Conservation (phyloP, 2,888 invertebrate genomes). For the Xylota segnis region DNA sequence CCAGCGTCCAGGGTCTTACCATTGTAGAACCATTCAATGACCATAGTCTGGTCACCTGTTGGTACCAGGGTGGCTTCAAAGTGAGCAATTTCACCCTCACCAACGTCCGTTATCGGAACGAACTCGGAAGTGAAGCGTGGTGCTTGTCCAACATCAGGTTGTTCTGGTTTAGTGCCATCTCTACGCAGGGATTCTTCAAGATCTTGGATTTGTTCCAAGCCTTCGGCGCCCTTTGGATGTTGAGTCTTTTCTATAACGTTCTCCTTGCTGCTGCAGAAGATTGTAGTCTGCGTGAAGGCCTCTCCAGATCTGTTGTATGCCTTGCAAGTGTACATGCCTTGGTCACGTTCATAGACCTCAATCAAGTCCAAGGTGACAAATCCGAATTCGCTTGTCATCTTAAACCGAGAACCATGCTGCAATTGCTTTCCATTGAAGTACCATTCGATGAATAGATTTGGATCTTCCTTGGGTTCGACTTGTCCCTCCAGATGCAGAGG, state of each 20-base stretch:
- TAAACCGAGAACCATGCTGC: slow-evolving; percentile 95
- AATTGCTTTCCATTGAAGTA: slow-evolving; percentile 96
- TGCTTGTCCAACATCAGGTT: slow-evolving; percentile 92
- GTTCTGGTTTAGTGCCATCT: slow-evolving; percentile 88
- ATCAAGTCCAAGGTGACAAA: slow-evolving; percentile 97
- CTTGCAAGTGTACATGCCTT: slow-evolving; percentile 96
- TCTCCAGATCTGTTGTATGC: slow-evolving; percentile 95
- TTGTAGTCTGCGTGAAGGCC: slow-evolving; percentile 95
- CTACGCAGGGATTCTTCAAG: slow-evolving; percentile 93
- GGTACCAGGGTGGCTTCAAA: slow-evolving; percentile 98
- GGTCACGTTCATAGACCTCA: slow-evolving; percentile 96
- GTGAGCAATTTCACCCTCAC: slow-evolving; percentile 98
- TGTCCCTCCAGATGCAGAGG: slow-evolving; percentile 96
- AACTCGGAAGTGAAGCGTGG: slow-evolving; percentile 96
- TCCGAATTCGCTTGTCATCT: slow-evolving; percentile 97
- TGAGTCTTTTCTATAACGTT: slow-evolving; percentile 94
- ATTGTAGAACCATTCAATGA: slow-evolving; percentile 98
- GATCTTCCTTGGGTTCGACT: slow-evolving; percentile 97
- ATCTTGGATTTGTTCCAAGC: slow-evolving; percentile 95
- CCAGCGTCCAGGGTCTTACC: slow-evolving; percentile 94
- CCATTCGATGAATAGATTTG: slow-evolving; percentile 96
- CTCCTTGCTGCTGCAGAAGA: slow-evolving; percentile 92
- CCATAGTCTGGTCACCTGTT: slow-evolving; percentile 96
- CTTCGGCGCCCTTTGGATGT: slow-evolving; percentile 97
- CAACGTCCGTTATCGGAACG: slow-evolving; percentile 91